Evolutionary conservation across 2,797 vertebrate species (phyloP), one percentile per base, ranked within the genome.

Genomic region (Chelmon rostratus): DNA sequence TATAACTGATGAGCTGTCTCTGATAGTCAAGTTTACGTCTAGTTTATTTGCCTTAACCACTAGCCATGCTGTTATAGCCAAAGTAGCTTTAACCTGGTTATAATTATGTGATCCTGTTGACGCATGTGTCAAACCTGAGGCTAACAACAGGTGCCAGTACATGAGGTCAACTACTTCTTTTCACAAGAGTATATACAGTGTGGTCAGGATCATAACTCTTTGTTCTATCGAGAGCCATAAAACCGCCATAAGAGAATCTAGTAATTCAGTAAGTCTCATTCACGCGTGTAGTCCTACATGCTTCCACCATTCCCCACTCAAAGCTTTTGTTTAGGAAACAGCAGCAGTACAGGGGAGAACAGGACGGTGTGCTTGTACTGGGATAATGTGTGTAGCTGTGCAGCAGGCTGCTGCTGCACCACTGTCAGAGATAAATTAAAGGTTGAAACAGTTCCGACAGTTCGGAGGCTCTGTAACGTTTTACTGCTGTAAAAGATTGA

Each of bases 351-450:
- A 31, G 70, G 58, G 46, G 38, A 40, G 46, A 68, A 9, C 12
- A 19, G 7, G n/a, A 12, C 12, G 31, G 6, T 40, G 52, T 64
- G 25, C 57, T 57, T 47, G 23, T 5, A 61, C 35, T 74, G 61
- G 56, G 49, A 66, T 37, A 42, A 46, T 56, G 46, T 72, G 47
- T 47, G 47, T 68, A 46, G 52, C 18, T 38, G 35, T 64, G 66
- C 28, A 54, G 28, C 63, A 31, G 57, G 12, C 42, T 50, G 65
- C 73, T 35, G 77, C 57, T 71, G 70, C 67, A 31, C 23, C 3
- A 11, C 64, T 70, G 61, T 70, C 50, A 67, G 56, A 76, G 70
- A 87, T 57, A 19, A 71, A 85, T 81, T 56, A 76, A 66, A 70
- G 40, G 16, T 50, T 50, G 44, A 54, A 82, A 71, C 59, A 21